Conservation (phyloP, 1,140 invertebrate genomes). For the Cydia pomonella region DNA sequence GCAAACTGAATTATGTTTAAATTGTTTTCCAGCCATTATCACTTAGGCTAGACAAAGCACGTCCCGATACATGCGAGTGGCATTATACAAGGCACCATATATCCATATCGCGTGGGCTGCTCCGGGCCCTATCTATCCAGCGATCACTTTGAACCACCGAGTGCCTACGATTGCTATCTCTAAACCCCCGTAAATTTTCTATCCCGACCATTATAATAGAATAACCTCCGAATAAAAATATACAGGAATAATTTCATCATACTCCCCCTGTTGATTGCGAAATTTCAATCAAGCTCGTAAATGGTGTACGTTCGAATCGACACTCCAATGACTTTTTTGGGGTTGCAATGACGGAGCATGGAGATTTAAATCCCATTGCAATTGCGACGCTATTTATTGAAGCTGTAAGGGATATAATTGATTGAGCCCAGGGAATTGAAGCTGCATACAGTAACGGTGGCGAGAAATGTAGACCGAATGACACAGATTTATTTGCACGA, state of each 20-base stretch:
- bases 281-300: slow-evolving; percentile 79
- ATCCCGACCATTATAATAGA: slow-evolving; percentile 72
- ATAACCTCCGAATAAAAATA: slow-evolving; percentile 74
- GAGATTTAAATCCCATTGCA: slow-evolving; percentile 43
- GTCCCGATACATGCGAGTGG: slow-evolving; percentile 34
- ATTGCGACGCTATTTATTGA: slow-evolving; percentile 46
- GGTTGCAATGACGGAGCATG: slow-evolving; percentile 57
- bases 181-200: slow-evolving; percentile 77
- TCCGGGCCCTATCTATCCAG: slow-evolving; percentile 62
- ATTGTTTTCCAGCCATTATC: slow-evolving; percentile 33
- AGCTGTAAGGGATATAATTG: slow-evolving; percentile 50
- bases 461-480: slow-evolving; percentile 66
- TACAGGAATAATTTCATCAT: slow-evolving; percentile 79
- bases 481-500: slow-evolving; percentile 77
- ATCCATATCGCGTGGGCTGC: slow-evolving; percentile 60
- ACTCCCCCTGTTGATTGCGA: slow-evolving; percentile 76
- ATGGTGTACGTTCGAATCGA: slow-evolving; percentile 74
- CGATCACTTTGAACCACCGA: slow-evolving; percentile 79
- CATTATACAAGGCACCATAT: slow-evolving; percentile 46
- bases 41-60: slow-evolving; percentile 27
- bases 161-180: slow-evolving; percentile 73
- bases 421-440: slow-evolving; percentile 36
- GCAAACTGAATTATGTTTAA: slow-evolving; percentile 27
- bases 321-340: slow-evolving; percentile 74
- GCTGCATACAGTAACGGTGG: slow-evolving; percentile 49